A percentile compares a stretch with the other conserved stretches of the same genome.
Conservation (phyloP, 2,888 invertebrate genomes). For the Dastarcus helophoroides region DNA sequence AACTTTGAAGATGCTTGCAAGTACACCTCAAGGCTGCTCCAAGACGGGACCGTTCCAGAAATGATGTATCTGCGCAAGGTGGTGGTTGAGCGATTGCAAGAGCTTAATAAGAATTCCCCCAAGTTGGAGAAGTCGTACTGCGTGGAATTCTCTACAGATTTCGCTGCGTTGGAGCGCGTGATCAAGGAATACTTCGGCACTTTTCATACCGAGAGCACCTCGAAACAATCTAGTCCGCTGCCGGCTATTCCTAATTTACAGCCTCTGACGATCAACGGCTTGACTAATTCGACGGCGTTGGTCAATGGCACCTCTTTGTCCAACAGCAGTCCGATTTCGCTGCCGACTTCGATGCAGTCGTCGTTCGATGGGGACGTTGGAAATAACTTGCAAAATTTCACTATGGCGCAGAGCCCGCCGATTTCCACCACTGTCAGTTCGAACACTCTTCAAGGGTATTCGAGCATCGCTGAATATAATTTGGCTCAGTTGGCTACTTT, state of each 20-base stretch:
- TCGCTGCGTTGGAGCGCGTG: constrained; percentile 63
- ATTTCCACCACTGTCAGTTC: constrained; percentile 31
- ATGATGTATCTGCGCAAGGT: constrained; percentile 72
- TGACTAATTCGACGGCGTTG: constrained; percentile 14
- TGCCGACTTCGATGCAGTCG: constrained; percentile 58
- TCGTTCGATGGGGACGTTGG: constrained; percentile 66
- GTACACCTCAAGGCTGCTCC: constrained; percentile 70
- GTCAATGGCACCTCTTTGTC: constrained; percentile 41
- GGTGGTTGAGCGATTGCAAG: constrained; percentile 64
- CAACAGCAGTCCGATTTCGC: constrained; percentile 57
- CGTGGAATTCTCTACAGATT: constrained; percentile 71
- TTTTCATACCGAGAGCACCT: constrained; percentile 50
- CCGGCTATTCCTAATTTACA: constrained; percentile 36
- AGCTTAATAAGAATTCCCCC: constrained; percentile 70
- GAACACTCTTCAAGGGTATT: constrained; percentile 41
- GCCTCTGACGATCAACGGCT: constrained; percentile 26
- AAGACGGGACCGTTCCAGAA: constrained; percentile 76
- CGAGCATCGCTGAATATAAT: constrained; percentile 78
- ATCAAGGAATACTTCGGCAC: constrained; percentile 62
- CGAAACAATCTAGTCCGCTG: constrained; percentile 41
- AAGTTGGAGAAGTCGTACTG: constrained; percentile 69
- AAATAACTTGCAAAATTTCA: constrained; percentile 29
- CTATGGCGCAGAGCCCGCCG: constrained; percentile 28
- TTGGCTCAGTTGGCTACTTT: constrained; percentile 72
- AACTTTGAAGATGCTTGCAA: constrained; percentile 79